These are phyloP conservation scores for Perithous albicinctus DNA, from an alignment of 2,888 invertebrate genomes.

Conservation along the genomic window DNA sequence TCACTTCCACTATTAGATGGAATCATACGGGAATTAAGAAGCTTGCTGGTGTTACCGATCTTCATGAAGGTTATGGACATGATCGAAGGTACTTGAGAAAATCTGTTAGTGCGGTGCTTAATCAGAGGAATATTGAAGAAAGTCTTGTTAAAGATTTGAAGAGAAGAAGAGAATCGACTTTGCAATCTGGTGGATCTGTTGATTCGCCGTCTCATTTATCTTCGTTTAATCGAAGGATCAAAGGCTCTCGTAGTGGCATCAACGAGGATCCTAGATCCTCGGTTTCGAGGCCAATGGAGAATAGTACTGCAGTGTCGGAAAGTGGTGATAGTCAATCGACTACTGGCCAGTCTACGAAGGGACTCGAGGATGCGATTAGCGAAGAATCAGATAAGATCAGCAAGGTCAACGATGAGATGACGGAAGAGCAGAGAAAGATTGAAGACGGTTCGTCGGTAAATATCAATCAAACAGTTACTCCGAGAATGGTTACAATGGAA, in stretches of 20 bases:
- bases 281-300: constrained; percentile 59
- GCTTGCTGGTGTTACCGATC: constrained; percentile 26
- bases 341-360: background rate
- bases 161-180: constrained; percentile 49
- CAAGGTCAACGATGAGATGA: constrained; percentile 38
- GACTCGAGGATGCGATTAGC: constrained; percentile 43
- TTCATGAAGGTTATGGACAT: constrained; percentile 60
- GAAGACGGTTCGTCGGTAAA: background rate
- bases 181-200: constrained; percentile 17
- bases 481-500: background rate
- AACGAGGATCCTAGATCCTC: constrained; percentile 49
- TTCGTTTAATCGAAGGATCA: constrained; percentile 32
- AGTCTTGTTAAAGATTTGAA: constrained; percentile 53
- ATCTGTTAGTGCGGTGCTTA: constrained; percentile 78
- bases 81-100: constrained; percentile 73
- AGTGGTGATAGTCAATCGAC: constrained; percentile 6
- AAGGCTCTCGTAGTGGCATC: constrained; percentile 40
- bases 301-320: constrained; percentile 33
- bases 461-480: constrained; percentile 9
- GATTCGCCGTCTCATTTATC: constrained; percentile 7
- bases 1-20: constrained; percentile 74
- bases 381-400: constrained; percentile 19
- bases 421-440: constrained; percentile 25
- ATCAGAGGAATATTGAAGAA: constrained; percentile 73
- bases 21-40: constrained; percentile 66